Base-by-base conservation (phyloP, 2,113 vertebrate species). In the Otolemur garnettii region DNA sequence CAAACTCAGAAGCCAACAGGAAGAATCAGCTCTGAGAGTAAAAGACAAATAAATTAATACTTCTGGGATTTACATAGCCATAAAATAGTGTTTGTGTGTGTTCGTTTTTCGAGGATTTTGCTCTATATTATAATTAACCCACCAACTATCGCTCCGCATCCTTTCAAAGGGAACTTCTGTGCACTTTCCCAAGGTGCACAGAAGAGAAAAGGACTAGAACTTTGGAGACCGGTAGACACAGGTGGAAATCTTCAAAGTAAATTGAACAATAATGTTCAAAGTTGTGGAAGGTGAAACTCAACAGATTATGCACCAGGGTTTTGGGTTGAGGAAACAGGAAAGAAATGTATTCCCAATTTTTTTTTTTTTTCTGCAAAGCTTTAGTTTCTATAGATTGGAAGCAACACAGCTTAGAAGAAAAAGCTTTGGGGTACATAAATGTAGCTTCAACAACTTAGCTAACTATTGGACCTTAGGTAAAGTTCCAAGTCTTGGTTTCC, bases 241-340 rank as follows among this genome's bases (percentile, higher is more conserved):
- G 64, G 62, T 66, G 19, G 33, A 86, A 28, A 28, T 87, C 80
- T 89, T 92, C 89, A 92, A 60, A 93, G 71, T 50, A 53, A 93
- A 62, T 50, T 59, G 30, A 91, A 79, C 77, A 85, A 79, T 83
- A 68, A 75, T 24, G 14, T 53, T 83, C 35, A 90, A 78, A 83
- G 60, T 80, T 62, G 5, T 71, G 4, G 59, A 68, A 66, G 68
- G 81, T 35, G 5, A 75, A 82, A 72, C 19, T 59, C 45, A 55
- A 50, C 24, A 92, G 45, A 42, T 78, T 66, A 15, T 22, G 21
- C 26, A 38, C 24, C 74, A 72, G 64, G 22, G 45, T 83, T 96
- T 84, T 50, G 26, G n/a, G 14, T 28, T 87, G 60, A 55, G 26
- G 15, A 84, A 38, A 78, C 85, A 74, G 33, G 57, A 80, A 90